These are phyloP conservation scores for Nephrotoma appendiculata DNA, from an alignment of 2,888 invertebrate species.

Conservation along the genomic window DNA sequence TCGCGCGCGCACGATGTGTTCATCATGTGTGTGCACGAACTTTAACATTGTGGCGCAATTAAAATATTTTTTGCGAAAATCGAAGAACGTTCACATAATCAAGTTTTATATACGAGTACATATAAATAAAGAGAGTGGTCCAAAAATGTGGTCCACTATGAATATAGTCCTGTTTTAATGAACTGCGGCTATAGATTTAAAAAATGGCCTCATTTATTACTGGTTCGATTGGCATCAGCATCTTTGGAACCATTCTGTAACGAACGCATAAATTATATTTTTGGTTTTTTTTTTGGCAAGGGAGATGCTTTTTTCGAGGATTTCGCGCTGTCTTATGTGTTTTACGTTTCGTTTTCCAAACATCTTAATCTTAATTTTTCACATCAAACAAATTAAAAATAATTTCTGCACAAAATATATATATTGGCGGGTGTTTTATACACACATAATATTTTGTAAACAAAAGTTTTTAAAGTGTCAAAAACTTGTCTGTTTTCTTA, in stretches of 20 bases:
- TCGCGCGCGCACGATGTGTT: not conserved
- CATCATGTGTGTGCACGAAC: not conserved
- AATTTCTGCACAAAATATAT: not conserved
- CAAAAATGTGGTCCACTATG: too few relatives aligned
- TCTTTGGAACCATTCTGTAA: too few relatives aligned
- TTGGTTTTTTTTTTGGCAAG: not conserved
- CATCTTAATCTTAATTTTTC: not conserved
- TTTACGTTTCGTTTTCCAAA: not conserved
- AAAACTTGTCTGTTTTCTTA: not conserved
- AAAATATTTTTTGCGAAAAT: not conserved
- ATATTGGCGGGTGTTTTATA: not conserved
- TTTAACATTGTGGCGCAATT: not conserved
- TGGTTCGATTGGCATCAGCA: too few relatives aligned
- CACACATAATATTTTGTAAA: not conserved
- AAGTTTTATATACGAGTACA: not conserved
- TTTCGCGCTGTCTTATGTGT: not conserved
- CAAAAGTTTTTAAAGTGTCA: not conserved
- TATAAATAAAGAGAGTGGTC: too few relatives aligned
- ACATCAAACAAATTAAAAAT: not conserved
- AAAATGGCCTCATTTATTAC: too few relatives aligned
- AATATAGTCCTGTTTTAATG: too few relatives aligned
- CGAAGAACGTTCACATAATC: not conserved
- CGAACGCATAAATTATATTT: not conserved
- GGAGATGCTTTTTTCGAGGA: not conserved
- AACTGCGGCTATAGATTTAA: too few relatives aligned